Base-by-base conservation (phyloP, 1,140 invertebrate genomes). In the Cataglyphis hispanica region DNA sequence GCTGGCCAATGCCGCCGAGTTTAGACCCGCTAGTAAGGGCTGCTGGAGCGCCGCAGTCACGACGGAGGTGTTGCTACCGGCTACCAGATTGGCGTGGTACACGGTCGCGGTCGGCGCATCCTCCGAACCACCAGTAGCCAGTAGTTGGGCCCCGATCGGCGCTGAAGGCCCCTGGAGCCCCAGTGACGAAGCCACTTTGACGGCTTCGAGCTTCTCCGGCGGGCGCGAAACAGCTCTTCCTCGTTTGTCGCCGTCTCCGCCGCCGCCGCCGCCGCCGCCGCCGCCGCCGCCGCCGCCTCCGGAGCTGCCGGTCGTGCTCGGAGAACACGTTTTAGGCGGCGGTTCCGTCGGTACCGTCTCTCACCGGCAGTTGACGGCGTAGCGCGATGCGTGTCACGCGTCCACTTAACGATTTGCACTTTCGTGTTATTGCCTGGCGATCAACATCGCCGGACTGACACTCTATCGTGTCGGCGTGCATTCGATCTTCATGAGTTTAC, bases 1-100 rank as follows among this genome's bases (percentile, higher is more conserved):
- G 95, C 96, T 97, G 95, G 96, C 90, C 89, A 89, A 53, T 84
- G 96, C 97, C 90, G 93, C 93, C 86, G 94, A 92, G 90, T 94
- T 94, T 31, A 94, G 92, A 84, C 92, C 92, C 67, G 92, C 92
- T 84, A 95, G 89, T 81, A 94, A 91, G 46, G 94, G 94, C 90
- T 94, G 94, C 75, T 95, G 94, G 64, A 95, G 91, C 67, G 93
- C 94, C 92, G 93, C 92, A 81, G 92, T 92, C 86, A 94, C 93
- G 91, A 92, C 93, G 89, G 92, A 92, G 90, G 90, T 92, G 90
- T 94, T 95, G 90, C 91, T 94, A 91, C 94, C 94, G 92, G 94
- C 91, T 95, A 95, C 90, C 92, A 95, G 92, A 91, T 95, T 95
- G 70, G 94, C 94, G 93, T 95, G 94, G 87, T 95, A 95, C 50